These are phyloP conservation scores for Rattus rattus DNA, from an alignment of 2,113 vertebrate species.

Conservation along the genomic window DNA sequence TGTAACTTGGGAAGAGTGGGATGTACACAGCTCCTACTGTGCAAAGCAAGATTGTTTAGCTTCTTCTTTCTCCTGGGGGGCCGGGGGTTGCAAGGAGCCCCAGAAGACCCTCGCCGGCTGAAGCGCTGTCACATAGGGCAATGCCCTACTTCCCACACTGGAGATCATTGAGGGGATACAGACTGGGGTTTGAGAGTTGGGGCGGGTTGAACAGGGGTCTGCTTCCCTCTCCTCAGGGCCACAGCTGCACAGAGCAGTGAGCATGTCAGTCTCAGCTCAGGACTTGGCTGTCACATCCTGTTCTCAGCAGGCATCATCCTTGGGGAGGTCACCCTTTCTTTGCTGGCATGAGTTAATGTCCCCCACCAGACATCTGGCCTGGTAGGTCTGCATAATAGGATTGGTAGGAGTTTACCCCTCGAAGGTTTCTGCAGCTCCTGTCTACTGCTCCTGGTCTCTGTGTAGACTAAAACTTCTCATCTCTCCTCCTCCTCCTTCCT, in stretches of 20 bases:
- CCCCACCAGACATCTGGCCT: background rate
- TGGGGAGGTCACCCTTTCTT: background rate
- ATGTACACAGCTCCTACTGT: constrained; percentile 80
- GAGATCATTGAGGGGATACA: background rate
- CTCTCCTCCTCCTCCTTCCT: no score
- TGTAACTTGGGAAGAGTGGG: constrained; percentile 86
- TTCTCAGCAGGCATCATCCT: background rate
- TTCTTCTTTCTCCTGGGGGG: constrained; percentile 75
- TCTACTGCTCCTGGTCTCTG: background rate
- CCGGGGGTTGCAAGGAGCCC: constrained; percentile 48
- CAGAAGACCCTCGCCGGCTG: background rate
- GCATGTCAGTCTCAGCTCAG: background rate
- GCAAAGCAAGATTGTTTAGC: constrained; percentile 81
- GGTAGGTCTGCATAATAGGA: rapidly evolving
- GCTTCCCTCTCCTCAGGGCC: background rate
- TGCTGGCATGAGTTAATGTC: background rate
- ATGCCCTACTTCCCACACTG: background rate
- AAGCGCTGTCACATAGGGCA: no score
- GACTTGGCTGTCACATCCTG: background rate
- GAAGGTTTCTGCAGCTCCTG: background rate
- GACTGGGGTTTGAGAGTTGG: no score
- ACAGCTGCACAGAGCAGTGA: background rate
- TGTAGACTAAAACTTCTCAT: background rate
- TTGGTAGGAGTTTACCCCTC: background rate
- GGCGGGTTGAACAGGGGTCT: background rate